Evolutionary conservation across 2,113 vertebrate species (phyloP).

Genomic region (Polypterus bichir): DNA sequence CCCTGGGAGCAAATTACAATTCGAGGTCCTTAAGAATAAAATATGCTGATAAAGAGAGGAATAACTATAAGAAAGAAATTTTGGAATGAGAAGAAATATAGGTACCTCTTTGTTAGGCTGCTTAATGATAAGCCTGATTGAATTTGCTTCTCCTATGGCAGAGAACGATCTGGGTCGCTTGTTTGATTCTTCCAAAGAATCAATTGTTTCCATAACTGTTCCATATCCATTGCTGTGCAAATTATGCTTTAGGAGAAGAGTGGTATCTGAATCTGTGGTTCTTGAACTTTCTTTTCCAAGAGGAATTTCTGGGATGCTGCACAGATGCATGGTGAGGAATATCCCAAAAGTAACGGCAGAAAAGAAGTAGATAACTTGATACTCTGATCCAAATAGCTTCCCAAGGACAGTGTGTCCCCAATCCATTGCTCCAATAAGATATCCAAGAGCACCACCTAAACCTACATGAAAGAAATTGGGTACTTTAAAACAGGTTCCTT

Average conservation of each 20-base stretch:
- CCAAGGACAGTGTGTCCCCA: conserved; percentile 72
- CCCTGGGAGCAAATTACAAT: too few relatives aligned
- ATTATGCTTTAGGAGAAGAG: conserved; percentile 31
- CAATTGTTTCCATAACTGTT: conserved; percentile 44
- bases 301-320: conserved; percentile 78
- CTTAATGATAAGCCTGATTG: conserved; percentile 40
- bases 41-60: conserved; percentile 1
- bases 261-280: conserved; percentile 16
- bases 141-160: conserved; percentile 37
- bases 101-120: conserved; percentile 47
- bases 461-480: conserved; percentile 43
- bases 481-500: background rate
- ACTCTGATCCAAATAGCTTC: conserved; percentile 68
- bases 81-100: background rate
- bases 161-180: conserved; percentile 38
- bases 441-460: conserved; percentile 82
- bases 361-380: conserved; percentile 91
- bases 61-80: background rate
- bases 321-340: conserved; percentile 70
- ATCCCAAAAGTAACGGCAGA: conserved; percentile 61
- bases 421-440: conserved; percentile 83
- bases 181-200: conserved; percentile 26
- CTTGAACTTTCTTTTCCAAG: conserved; percentile 27
- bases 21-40: background rate
- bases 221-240: conserved; percentile 43